Evolutionary conservation across 2,797 vertebrate species (phyloP), one percentile per base, ranked within the genome.

Genomic region (Gouania willdenowi): DNA sequence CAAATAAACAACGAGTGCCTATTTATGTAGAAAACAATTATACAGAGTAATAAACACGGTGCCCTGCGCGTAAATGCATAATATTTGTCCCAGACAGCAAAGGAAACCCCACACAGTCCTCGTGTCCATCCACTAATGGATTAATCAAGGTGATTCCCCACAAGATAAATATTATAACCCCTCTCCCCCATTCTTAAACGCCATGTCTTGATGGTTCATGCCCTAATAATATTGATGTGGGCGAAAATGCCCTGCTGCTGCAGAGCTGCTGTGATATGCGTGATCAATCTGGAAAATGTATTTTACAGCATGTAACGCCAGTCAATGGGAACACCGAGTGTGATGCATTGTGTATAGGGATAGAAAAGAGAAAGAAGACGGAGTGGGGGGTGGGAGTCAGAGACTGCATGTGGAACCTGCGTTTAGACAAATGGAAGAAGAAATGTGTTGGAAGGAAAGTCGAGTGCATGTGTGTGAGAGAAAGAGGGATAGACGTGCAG

Each of bases 121-220:
- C 81, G 81, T 88, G 85, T 75, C 81, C 84, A 82, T 83, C 88
- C 65, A 68, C 62, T 41, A 32, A 65, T 64, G 52, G 87, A 88
- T 88, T 91, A 91, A 92, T 92, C 92, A 91, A 89, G 82, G 86
- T 75, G 77, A 83, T 89, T 90, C 86, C 86, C 63, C 56, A 38
- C 67, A 68, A 70, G 64, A 64, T 60, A 86, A 80, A 79, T 41
- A 83, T n/a, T n/a, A 49, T 70, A 44, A 66, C 47, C 67, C 73
- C n/a, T 8, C 12, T 60, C 16, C 67, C 65, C 15, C 24, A 61
- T 74, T 72, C 63, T 38, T 43, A 44, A 54, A 72, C 78, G 57
- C 62, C 51, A 47, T 53, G 50, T 62, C 63, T 60, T 75, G 52
- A 81, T 65, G 56, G 54, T 42, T 58, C 62, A 61, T 73, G 56